Percentiles rank a stretch among this genome's conserved stretches.
Conservation (phyloP, 2,797 vertebrate species). For the Phaenicophaeus curvirostris region DNA sequence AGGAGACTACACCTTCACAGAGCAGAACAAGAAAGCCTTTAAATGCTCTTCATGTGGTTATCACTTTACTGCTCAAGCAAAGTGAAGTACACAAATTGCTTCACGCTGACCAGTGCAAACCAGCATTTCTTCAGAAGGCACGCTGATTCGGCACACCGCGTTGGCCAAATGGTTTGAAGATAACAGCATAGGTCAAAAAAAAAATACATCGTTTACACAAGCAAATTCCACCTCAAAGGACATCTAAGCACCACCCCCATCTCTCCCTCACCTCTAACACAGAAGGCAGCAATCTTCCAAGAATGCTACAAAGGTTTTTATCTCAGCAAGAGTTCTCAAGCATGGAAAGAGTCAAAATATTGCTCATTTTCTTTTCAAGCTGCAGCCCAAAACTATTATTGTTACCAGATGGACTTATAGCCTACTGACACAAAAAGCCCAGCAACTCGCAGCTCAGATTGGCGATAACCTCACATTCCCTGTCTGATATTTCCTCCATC, state of each 20-base stretch:
- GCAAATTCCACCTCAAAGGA: conserved; percentile 32
- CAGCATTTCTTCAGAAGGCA: background rate
- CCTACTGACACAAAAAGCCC: background rate
- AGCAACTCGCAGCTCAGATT: background rate
- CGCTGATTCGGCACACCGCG: background rate
- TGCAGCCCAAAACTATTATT: background rate
- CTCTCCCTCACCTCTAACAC: background rate
- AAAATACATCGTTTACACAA: background rate
- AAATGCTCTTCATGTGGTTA: background rate
- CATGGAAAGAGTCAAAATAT: conserved; percentile 10
- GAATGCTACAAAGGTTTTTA: conserved; percentile 3
- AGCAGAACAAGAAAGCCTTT: background rate
- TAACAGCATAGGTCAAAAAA: background rate
- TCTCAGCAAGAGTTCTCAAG: background rate
- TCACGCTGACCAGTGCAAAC: background rate
- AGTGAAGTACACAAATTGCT: background rate
- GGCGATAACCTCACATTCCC: background rate
- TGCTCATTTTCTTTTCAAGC: conserved; percentile 14
- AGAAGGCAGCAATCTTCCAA: conserved; percentile 10
- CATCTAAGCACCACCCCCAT: background rate
- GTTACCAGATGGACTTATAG: conserved; percentile 2
- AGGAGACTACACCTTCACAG: background rate
- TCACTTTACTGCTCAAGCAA: background rate
- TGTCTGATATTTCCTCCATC: background rate
- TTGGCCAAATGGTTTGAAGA: conserved; percentile 25